Conservation (phyloP, 2,888 invertebrate species). For the Sthenelais limicola region DNA sequence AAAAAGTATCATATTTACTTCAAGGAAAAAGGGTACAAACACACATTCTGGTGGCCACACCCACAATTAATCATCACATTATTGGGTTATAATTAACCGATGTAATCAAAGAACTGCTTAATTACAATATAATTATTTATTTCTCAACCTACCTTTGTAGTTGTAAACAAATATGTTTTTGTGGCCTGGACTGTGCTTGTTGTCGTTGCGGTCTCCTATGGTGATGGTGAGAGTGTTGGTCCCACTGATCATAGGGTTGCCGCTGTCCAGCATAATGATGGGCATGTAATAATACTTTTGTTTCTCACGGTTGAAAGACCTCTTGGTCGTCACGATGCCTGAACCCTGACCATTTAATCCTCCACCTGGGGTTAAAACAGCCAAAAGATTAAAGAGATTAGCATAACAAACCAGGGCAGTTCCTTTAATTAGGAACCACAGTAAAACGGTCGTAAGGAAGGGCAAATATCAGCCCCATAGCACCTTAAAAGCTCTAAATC, state of each 20-base stretch:
- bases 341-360: conserved; percentile 80
- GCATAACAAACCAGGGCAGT: too few species aligned
- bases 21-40: too few species aligned
- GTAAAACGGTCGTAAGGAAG: too few species aligned
- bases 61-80: conserved; percentile 69
- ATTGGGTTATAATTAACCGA: conserved; percentile 93
- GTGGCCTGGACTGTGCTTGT: conserved; percentile 98
- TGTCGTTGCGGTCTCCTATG: conserved; percentile 96
- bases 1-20: too few species aligned
- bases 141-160: conserved; percentile 83
- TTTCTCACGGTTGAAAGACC: conserved; percentile 94
- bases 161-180: conserved; percentile 98
- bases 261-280: conserved; percentile 97
- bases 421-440: too few species aligned
- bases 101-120: conserved; percentile 77
- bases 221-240: conserved; percentile 96
- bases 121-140: too few species aligned
- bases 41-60: too few species aligned
- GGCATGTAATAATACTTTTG: conserved; percentile 97
- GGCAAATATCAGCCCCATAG: too few species aligned
- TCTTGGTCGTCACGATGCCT: conserved; percentile 94
- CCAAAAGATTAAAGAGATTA: too few species aligned
- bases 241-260: conserved; percentile 87
- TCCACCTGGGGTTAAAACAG: conserved; percentile 50
- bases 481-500: too few species aligned